Base-by-base conservation (phyloP, 2,888 invertebrate genomes). In the Cosmorhoe ocellata region DNA sequence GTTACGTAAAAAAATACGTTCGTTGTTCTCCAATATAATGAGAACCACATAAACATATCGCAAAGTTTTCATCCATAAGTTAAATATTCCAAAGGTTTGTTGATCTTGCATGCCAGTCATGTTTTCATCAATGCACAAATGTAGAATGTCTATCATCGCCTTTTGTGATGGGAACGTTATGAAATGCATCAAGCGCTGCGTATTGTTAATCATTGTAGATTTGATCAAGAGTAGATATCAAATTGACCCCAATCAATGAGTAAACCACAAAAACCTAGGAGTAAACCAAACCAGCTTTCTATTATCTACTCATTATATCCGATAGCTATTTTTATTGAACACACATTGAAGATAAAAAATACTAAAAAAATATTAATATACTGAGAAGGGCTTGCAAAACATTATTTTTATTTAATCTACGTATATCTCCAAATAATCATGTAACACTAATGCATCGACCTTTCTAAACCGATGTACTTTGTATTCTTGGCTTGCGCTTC, bases 391-490 rank as follows among this genome's bases (percentile, higher is more conserved):
- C n/a, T n/a, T n/a, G n/a, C n/a, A n/a, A n/a, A n/a, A n/a, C n/a
- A n/a, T n/a, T n/a, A n/a, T n/a, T n/a, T n/a, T n/a, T n/a, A n/a
- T n/a, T n/a, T n/a, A n/a, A n/a, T n/a, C n/a, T 28, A 28, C 10
- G 10, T 28, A 18, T 18, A 18, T 18, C 18, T 2, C 18, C 18
- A 18, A 18, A 18, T 18, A 18, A 18, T 18, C 4, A 18, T 18
- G 2, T 18, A 3, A 18, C 36, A 24, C 11, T 6, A 33, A 22
- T 13, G 41, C 40, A 41, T 41, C 51, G 55, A 62, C 62, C 61
- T 64, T 62, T 64, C 59, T 56, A 61, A 59, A 58, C 56, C 49
- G 43, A 43, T 58, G 45, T 45, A 38, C 46, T 61, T 56, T 44
- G 59, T 59, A 55, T 61, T 59, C 56, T 47, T 47, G 43, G 45